Evolutionary conservation across 2,888 invertebrate species (phyloP), one percentile per base, ranked within the genome.

Genomic region (Sycophila texana): DNA sequence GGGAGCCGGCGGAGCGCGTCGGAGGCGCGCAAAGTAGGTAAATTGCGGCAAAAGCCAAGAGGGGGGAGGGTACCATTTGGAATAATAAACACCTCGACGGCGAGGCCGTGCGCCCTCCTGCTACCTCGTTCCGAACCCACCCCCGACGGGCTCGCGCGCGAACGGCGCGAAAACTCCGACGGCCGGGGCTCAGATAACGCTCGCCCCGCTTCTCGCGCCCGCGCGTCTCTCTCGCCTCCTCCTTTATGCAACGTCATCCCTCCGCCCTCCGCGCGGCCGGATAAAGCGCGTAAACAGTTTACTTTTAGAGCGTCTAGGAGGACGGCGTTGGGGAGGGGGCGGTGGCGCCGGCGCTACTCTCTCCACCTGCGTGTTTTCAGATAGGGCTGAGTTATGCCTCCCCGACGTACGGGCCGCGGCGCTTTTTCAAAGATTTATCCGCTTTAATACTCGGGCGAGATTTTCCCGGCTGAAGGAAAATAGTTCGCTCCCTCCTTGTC

Each of bases 381-480:
- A 89, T 89, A 89, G 88, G 87, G 86, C 84, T 89, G 87, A 89
- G 83, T 89, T 89, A 89, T 87, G 86, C 84, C 76, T 80, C 83
- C 79, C 84, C 82, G 76, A 80, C 84, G 39, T 39, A 39, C 39
- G 82, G 79, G 81, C 74, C 79, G 83, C 80, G 83, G 84, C 86
- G 86, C 88, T 39, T 89, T 89, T 87, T 86, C 83, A 78, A 87
- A 88, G 89, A 89, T 89, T 89, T 89, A 89, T 89, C 86, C 86
- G 77, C 83, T 83, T 84, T 83, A 84, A 85, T 83, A 83, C 79
- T 79, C n/a, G 73, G 22, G 63, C 63, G 65, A 71, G 57, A 68
- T 53, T 51, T 60, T 49, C 58, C 26, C 58, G 65, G 39, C 39
- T 39, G 39, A 39, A 65, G 74, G 72, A 60, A 73, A 47, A 68